Percentiles rank a stretch among this genome's conserved stretches.
These are phyloP conservation scores for Tenthredo mesomela DNA, from an alignment of 2,888 invertebrate species.

Conservation along the genomic window DNA sequence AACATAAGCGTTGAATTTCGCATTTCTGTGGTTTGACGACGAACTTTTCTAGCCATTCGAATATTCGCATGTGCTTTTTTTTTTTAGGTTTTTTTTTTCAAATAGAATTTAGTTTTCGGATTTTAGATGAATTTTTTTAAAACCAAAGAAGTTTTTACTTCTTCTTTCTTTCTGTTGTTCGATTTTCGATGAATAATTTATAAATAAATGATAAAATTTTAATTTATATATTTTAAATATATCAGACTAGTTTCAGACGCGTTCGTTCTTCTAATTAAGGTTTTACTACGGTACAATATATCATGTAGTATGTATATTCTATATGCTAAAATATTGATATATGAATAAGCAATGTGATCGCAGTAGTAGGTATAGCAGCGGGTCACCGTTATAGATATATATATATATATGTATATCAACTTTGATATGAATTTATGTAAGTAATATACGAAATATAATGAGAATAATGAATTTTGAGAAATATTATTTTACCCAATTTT, in stretches of 20 bases:
- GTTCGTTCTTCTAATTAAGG: not conserved
- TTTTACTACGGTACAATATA: not conserved
- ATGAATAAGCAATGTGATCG: not conserved
- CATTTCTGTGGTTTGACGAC: not conserved
- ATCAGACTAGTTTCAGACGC: no score
- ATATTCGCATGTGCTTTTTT: no score
- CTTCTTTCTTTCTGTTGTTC: no score
- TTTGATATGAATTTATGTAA: not conserved
- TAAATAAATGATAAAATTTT: no score
- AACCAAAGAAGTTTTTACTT: no score
- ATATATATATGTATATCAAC: no score
- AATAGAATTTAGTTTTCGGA: no score
- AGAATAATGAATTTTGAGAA: not conserved
- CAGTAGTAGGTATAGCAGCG: not conserved
- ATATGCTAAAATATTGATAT: not conserved
- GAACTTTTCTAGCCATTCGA: not conserved
- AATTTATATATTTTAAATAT: no score
- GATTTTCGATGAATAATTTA: no score
- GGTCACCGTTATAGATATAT: not conserved
- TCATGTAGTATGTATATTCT: not conserved
- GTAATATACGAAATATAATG: no score
- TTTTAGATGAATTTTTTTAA: no score
- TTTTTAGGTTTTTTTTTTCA: no score
- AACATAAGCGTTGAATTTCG: not conserved
- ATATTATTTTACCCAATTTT: not conserved